These are phyloP conservation scores for Protobothrops flavoviridis DNA, from an alignment of 2,113 vertebrate genomes.

Conservation along the genomic window DNA sequence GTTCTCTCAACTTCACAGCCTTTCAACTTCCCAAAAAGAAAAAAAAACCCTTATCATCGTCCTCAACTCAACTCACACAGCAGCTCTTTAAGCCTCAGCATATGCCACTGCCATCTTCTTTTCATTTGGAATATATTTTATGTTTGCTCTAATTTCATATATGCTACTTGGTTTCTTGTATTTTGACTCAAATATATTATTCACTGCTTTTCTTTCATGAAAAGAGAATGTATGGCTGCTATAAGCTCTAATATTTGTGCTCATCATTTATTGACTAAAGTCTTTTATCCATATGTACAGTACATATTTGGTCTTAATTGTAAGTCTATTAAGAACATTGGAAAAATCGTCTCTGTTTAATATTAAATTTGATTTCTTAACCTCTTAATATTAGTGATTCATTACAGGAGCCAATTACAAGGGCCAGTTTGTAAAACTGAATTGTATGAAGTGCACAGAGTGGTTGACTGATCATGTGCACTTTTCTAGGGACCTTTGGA, in stretches of 20 bases:
- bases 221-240: neutral
- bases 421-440: slow-evolving; percentile 9
- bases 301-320: neutral
- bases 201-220: neutral
- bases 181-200: neutral
- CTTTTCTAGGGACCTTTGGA: slow-evolving; percentile 13
- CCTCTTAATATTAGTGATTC: neutral
- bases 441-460: neutral
- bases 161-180: neutral
- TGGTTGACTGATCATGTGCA: neutral
- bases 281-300: neutral
- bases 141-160: neutral
- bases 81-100: neutral
- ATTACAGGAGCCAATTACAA: neutral
- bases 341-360: neutral
- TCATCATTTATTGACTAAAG: slow-evolving; percentile 4
- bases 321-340: neutral
- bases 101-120: neutral
- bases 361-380: neutral
- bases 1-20: neutral
- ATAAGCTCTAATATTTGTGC: neutral
- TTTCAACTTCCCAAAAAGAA: neutral
- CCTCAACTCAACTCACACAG: neutral
- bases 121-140: neutral
- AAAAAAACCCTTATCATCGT: neutral